These are phyloP conservation scores for Zaprionus tsacasi DNA, from an alignment of 1,140 invertebrate genomes.

Conservation along the genomic window DNA sequence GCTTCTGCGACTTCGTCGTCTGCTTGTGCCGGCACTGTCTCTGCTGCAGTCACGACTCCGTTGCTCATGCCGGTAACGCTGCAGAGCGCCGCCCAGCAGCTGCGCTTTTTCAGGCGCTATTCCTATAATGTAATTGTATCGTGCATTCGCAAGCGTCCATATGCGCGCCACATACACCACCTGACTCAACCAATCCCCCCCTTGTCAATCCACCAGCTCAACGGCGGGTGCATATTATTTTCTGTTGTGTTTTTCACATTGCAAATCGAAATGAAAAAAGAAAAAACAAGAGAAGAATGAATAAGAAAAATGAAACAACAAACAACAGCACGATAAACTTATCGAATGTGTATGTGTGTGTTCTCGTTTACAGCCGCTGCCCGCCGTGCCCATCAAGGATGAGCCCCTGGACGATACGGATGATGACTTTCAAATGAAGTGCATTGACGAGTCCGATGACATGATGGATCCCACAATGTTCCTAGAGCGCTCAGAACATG, in stretches of 20 bases:
- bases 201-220: neutral
- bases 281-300: neutral
- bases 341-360: constrained; percentile 13
- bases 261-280: neutral
- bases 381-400: constrained; percentile 80
- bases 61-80: constrained; percentile 76
- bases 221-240: constrained; percentile 19
- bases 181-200: neutral
- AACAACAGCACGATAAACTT: constrained; percentile 4
- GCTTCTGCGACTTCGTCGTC: constrained; percentile 16
- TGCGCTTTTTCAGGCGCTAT: constrained; percentile 83
- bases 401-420: constrained; percentile 80
- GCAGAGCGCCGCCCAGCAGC: constrained; percentile 76
- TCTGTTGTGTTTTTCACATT: constrained; percentile 27
- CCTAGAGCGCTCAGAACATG: constrained; percentile 77
- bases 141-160: constrained; percentile 75
- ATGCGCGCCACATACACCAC: constrained; percentile 26
- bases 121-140: constrained; percentile 84
- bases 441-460: constrained; percentile 78
- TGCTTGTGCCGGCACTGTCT: constrained; percentile 22
- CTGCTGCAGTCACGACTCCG: constrained; percentile 47
- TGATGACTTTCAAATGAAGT: constrained; percentile 77
- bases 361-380: constrained; percentile 66
- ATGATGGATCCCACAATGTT: constrained; percentile 83
- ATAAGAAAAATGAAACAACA: neutral